phyloP scores from a whole-genome alignment of 1,140 invertebrate species.

The Brachionus manjavacas region DNA sequence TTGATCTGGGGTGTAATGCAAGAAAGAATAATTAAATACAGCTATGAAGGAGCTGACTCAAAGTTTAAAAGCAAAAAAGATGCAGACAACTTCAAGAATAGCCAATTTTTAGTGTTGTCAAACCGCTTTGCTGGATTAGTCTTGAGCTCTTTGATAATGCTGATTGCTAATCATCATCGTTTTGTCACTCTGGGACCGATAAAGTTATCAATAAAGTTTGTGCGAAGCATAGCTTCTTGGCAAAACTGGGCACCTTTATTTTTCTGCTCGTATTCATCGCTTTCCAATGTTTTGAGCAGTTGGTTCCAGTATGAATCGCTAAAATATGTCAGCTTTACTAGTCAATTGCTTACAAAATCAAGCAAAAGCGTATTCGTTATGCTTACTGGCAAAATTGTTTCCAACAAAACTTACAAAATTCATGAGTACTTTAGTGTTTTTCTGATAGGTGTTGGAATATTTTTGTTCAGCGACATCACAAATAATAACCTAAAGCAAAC shows the following conservation, averaged over 20 bases:
- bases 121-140: constrained; percentile 15
- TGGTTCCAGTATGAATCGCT: constrained; percentile 43
- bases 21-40: constrained; percentile 31
- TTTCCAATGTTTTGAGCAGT: constrained; percentile 34
- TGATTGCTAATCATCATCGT: not conserved
- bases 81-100: constrained; percentile 7
- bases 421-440: constrained; percentile 87
- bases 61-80: constrained; percentile 18
- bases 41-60: not conserved
- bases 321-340: constrained; percentile 38
- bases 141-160: not conserved
- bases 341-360: constrained; percentile 29
- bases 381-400: constrained; percentile 79
- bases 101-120: constrained; percentile 26
- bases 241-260: constrained; percentile 37
- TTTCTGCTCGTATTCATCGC: constrained; percentile 5
- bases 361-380: constrained; percentile 73
- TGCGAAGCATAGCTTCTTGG: constrained; percentile 4
- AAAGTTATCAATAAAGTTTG: not conserved
- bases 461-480: constrained; percentile 17
- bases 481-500: not conserved
- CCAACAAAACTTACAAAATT: constrained; percentile 77
- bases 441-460: constrained; percentile 71
- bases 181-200: not conserved
- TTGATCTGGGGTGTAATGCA: constrained; percentile 35